Base-by-base conservation (phyloP, 2,888 invertebrate species). In the Vannuccia rotundouncinata region DNA sequence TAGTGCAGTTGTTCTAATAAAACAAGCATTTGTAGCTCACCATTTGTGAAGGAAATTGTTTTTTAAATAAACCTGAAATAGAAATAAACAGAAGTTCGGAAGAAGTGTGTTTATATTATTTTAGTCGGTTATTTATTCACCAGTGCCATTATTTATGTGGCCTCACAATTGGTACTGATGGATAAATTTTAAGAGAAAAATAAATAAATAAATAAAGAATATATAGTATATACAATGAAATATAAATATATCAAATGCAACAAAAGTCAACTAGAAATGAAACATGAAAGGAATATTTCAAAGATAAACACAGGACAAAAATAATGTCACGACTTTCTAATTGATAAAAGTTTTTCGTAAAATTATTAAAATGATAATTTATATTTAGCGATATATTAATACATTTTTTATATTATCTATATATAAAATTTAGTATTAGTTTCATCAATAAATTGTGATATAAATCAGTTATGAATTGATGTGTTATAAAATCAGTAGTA, bases 151-250 rank as follows among this genome's bases (percentile, higher is more conserved):
- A n/a, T n/a, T n/a, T n/a, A n/a, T n/a, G n/a, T n/a, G 2, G 66
- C 22, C 25, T 66, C 66, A 66, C 66, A 66, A 66, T 66, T 66
- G 66, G 66, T 66, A 66, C 5, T 13, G 66, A 66, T 5, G 66
- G 45, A 45, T n/a, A n/a, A 22, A 66, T 2, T 13, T 66, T 66
- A 2, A 22, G 66, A n/a, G 10, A 22, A n/a, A 66, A 22, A 66
- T 22, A 66, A n/a, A 66, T n/a, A n/a, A n/a, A n/a, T n/a, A 66
- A n/a, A 66, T 66, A 66, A 66, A 66, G 66, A n/a, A 66, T 66
- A 66, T 66, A 66, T n/a, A n/a, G n/a, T n/a, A 22, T 66, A 66
- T 66, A 66, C 13, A 66, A 66, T 66, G 66, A 66, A 66, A 66
- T 66, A 22, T 66, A 66, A 66, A 66, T 17, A 66, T 2, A 66